These are phyloP conservation scores for Podiceps cristatus DNA, from an alignment of 2,113 vertebrate genomes.

Conservation along the genomic window DNA sequence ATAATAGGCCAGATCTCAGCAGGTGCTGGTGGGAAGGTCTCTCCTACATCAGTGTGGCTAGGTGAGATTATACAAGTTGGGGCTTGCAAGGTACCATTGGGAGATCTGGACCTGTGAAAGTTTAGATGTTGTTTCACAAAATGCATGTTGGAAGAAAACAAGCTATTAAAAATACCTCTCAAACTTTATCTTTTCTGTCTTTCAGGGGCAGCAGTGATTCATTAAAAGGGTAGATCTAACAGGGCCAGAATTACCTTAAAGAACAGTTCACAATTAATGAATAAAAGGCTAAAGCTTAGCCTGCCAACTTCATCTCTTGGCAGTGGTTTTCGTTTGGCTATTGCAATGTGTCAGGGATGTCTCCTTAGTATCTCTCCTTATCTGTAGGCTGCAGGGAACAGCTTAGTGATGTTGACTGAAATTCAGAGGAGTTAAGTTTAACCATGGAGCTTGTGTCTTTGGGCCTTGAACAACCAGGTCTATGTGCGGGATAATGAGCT, in stretches of 20 bases:
- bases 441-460: background rate
- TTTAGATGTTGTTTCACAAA: background rate
- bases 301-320: slow-evolving; percentile 6
- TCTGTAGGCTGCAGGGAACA: background rate
- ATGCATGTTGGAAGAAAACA: background rate
- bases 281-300: background rate
- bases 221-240: background rate
- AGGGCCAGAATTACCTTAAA: background rate
- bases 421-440: background rate
- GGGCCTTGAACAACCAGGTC: background rate
- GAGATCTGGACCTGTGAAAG: background rate
- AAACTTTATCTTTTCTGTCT: background rate
- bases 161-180: background rate
- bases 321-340: background rate
- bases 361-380: background rate
- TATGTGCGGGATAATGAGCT: fast-evolving
- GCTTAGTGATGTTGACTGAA: background rate
- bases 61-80: background rate
- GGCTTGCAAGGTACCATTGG: background rate
- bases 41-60: background rate
- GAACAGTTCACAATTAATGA: background rate
- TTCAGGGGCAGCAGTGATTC: background rate
- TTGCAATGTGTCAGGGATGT: background rate
- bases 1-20: background rate
- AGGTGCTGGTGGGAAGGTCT: background rate